These are phyloP conservation scores for Grapholita molesta DNA, from an alignment of 1,140 invertebrate species.

Conservation along the genomic window DNA sequence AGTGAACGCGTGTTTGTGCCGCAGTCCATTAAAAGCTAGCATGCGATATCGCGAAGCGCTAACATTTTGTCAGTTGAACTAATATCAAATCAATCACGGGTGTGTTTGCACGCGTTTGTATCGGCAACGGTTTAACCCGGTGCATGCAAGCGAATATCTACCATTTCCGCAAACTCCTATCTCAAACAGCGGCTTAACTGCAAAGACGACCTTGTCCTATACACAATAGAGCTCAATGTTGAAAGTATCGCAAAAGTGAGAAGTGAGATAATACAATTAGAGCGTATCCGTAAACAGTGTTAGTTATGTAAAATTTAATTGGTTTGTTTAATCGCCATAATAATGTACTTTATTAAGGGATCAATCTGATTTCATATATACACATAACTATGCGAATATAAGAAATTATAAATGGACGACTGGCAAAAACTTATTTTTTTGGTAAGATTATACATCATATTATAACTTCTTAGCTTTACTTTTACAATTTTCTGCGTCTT, in stretches of 20 bases:
- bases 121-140: neutral
- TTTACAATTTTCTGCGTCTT: no score
- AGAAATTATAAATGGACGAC: no score
- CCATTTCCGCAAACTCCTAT: neutral
- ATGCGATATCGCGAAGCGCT: conserved; percentile 52
- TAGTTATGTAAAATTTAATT: conserved; percentile 16
- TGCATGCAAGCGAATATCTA: neutral
- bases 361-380: neutral
- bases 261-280: neutral
- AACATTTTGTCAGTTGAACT: conserved; percentile 50
- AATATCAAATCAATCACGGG: conserved; percentile 58
- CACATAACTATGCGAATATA: no score
- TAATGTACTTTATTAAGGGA: neutral
- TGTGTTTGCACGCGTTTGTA: conserved; percentile 33
- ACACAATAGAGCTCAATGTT: neutral
- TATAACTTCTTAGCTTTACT: no score
- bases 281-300: neutral
- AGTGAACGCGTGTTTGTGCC: conserved; percentile 34
- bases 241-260: neutral
- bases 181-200: neutral
- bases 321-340: neutral
- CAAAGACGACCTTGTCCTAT: neutral
- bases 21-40: conserved; percentile 48
- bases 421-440: neutral
- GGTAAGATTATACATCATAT: no score